Base-by-base conservation (phyloP, 2,797 vertebrate species). In the Zalophus californianus region DNA sequence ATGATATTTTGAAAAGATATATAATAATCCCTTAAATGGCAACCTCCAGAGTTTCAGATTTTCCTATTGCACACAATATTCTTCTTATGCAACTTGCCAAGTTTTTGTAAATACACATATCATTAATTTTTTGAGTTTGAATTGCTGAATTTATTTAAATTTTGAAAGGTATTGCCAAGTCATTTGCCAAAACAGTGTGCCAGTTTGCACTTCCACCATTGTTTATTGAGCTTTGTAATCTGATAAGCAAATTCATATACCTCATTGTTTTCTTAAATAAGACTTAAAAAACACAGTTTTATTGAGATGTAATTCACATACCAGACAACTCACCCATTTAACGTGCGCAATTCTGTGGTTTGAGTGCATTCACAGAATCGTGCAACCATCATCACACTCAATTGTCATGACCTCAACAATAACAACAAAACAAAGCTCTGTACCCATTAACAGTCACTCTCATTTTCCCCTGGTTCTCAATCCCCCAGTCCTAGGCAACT, bases 21-120 rank as follows among this genome's bases (percentile, higher is more conserved):
- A 29, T 79, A 38, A 58, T 79, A 72, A 2, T 85, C 41, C 21
- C 38, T 41, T n/a, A 41, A 92, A 80, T 50, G 35, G 14, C 35
- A 27, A 50, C 27, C 48, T 58, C 7, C 38, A 60, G 58, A n/a
- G 72, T 87, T 88, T 38, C 25, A 35, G 50, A 29, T 80, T 75
- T 70, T 90, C 18, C 75, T 82, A 5, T 54, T 77, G 35, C 16
- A 60, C 64, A 86, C 60, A 48, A 21, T 44, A 44, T 60, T 23
- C 10, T 44, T 56, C 70, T 68, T 16, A 48, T n/a, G 2, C 96
- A 99, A 97, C 38, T 86, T 50, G 64, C 35, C 0, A 4, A 35
- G 12, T 68, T 95, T 93, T 93, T 83, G 15, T n/a, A 54, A 75
- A 41, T 20, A 35, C 35, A 80, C 25, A 60, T 54, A 20, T 14